Percentiles rank a stretch among this genome's conserved stretches.
phyloP scores from a whole-genome alignment of 2,888 invertebrate genomes.

The Exocentrus adspersus region DNA sequence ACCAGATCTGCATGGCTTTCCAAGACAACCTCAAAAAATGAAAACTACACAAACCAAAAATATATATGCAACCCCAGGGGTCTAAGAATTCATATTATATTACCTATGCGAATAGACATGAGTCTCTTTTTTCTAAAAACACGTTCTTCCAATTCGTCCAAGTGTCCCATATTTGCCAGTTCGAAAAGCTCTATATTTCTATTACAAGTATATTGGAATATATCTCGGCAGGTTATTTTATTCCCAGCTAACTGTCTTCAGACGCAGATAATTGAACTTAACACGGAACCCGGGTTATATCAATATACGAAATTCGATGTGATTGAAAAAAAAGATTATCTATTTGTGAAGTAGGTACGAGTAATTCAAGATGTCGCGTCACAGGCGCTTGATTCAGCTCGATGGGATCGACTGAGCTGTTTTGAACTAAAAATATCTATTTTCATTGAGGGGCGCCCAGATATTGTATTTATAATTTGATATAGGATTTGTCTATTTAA shows the following conservation, averaged over 20 bases:
- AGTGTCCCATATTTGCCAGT: not conserved
- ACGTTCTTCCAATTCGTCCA: conserved; percentile 21
- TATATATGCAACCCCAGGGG: not conserved
- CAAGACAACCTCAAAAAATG: not conserved
- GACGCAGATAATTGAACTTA: too few species aligned
- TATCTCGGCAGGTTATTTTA: too few species aligned
- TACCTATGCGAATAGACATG: conserved; percentile 44
- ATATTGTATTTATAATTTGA: conserved; percentile 13
- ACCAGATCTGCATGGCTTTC: too few species aligned
- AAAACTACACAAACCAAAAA: not conserved
- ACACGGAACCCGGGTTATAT: too few species aligned
- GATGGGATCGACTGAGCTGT: not conserved
- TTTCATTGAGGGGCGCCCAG: conserved; percentile 4
- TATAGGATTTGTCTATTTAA: not conserved
- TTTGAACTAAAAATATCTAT: not conserved
- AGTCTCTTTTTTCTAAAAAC: conserved; percentile 35
- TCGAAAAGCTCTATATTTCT: too few species aligned
- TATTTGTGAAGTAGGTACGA: too few species aligned
- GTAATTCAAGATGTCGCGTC: too few species aligned
- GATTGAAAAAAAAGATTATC: too few species aligned
- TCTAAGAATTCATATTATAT: conserved; percentile 16
- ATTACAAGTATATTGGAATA: too few species aligned
- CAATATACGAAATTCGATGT: too few species aligned
- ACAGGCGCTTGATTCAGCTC: not conserved
- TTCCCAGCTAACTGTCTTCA: too few species aligned